Base-by-base conservation (phyloP, 2,888 invertebrate genomes). In the Baccha elongata region DNA sequence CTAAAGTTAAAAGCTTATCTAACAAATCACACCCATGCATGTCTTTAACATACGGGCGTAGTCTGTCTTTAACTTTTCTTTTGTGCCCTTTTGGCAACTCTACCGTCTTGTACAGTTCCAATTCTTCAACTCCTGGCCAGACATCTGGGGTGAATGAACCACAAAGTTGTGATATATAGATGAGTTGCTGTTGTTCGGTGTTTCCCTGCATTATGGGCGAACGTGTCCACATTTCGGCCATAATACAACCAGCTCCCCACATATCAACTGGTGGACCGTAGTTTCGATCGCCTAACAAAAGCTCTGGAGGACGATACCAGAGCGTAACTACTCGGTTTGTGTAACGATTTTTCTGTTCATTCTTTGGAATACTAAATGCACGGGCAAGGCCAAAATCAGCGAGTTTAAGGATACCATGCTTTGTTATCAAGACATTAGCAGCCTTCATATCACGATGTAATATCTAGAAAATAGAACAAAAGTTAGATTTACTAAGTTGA, bases 171-270 rank as follows among this genome's bases (percentile, higher is more conserved):
- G 97, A 97, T 80, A 99, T 99, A 13, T 99, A 92, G 26, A 96
- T 96, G 8, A 99, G 91, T 88, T 99, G 99, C 88, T 98, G 97
- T 87, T 98, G 98, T 87, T 99, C 99, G 0, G 98, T 98, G 58
- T 96, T 97, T 15, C 99, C 99, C 91, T 97, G 97, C 97, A 97
- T 97, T 78, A 97, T 97, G 0, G 97, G 99, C 3, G 95, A 95
- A 15, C 96, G 92, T 0, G 98, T 99, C 99, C 99, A 99, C 97
- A 99, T 97, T 92, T 99, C 99, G 0, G 99, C 99, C 99, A 99
- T 99, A 84, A 99, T 99, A 89, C 99, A 99, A 0, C 99, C 99
- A 0, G 98, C 99, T 0, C 97, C 97, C 97, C 97, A 97, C 92
- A 99, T 93, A 92, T 99, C 99, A 11, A 99, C 98, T 0, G 98